Evolutionary conservation across 2,113 vertebrate species (phyloP).

Genomic region (Otolemur garnettii): DNA sequence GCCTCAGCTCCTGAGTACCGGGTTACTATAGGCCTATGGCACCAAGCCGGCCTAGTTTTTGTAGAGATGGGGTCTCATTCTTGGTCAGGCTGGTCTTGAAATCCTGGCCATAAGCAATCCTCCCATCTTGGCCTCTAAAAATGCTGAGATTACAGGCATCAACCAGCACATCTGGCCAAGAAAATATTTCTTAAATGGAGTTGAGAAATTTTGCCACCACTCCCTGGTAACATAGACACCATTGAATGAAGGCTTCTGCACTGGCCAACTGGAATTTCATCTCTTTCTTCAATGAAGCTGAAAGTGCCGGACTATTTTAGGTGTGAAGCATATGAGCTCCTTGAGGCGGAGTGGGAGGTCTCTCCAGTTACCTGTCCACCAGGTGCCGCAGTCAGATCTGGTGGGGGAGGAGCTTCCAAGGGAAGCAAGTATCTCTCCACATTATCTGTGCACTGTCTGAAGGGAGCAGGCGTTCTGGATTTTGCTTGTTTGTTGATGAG

Average conservation of each 20-base stretch:
- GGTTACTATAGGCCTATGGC: too few relatives aligned
- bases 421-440: neutral
- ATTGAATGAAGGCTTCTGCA: neutral
- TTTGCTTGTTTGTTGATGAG: conserved; percentile 30
- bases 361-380: neutral
- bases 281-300: conserved; percentile 33
- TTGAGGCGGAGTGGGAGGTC: neutral
- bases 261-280: neutral
- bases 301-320: neutral
- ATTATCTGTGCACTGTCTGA: neutral
- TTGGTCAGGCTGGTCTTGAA: too few relatives aligned
- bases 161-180: neutral
- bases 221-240: neutral
- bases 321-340: neutral
- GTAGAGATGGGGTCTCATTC: too few relatives aligned
- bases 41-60: too few relatives aligned
- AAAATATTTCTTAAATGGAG: neutral
- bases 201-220: neutral
- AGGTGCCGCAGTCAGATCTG: neutral
- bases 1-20: too few relatives aligned
- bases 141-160: too few relatives aligned
- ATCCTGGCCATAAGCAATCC: too few relatives aligned
- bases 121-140: too few relatives aligned
- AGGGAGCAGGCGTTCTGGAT: neutral
- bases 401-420: neutral